These are phyloP conservation scores for Sturnira hondurensis DNA, from an alignment of 2,113 vertebrate genomes.

Conservation along the genomic window DNA sequence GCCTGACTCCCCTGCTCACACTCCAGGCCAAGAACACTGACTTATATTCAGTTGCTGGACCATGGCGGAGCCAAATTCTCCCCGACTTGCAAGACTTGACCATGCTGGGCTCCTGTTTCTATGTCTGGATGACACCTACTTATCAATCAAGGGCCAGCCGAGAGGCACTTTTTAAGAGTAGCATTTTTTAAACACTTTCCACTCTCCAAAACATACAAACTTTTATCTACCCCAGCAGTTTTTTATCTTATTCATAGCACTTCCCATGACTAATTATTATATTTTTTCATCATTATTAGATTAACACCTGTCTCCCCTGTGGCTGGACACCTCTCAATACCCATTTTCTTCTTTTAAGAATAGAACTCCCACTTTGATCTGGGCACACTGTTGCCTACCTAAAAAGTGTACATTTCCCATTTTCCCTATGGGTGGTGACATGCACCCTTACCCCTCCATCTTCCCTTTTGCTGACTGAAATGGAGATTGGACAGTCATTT, in stretches of 20 bases:
- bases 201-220: not conserved
- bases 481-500: not conserved
- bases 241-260: not conserved
- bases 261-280: not conserved
- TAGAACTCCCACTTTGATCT: not conserved
- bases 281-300: not conserved
- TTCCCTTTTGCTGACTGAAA: not conserved
- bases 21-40: rapidly evolving
- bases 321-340: not conserved
- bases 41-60: not conserved
- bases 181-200: not conserved
- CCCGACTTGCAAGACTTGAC: rapidly evolving
- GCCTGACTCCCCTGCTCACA: not conserved
- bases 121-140: not conserved
- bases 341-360: not conserved
- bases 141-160: not conserved
- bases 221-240: not conserved
- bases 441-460: not conserved
- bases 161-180: not conserved
- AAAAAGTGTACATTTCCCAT: not conserved
- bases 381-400: not conserved
- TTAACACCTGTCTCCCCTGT: not conserved
- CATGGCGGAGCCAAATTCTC: not conserved
- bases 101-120: not conserved
- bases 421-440: not conserved